Evolutionary conservation across 2,113 vertebrate species (phyloP).

Genomic region (Eurypyga helias): DNA sequence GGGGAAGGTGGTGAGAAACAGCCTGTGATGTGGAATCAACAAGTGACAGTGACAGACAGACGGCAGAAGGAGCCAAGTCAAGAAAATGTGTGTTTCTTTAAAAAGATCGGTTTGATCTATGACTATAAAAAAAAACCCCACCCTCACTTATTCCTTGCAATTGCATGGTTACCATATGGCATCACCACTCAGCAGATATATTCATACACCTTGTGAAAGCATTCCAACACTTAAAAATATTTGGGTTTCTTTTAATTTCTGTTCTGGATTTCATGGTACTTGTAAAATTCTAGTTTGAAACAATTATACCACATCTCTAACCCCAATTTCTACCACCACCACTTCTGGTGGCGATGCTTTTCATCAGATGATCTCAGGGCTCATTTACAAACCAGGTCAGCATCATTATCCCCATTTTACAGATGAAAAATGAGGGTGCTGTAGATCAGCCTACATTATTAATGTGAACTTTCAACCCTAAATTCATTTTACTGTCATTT

Average conservation of each 20-base stretch:
- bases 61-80: background rate
- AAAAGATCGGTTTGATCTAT: background rate
- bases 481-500: slow-evolving; percentile 63
- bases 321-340: background rate
- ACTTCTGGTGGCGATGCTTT: background rate
- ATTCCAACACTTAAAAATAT: background rate
- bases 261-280: background rate
- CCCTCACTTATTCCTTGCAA: background rate
- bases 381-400: slow-evolving; percentile 57
- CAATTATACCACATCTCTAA: background rate
- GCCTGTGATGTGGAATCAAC: accelerated
- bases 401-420: slow-evolving; percentile 47
- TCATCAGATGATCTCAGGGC: background rate
- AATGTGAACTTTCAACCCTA: slow-evolving; percentile 52
- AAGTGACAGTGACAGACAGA: background rate
- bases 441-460: slow-evolving; percentile 61
- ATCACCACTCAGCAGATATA: background rate
- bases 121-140: background rate
- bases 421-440: slow-evolving; percentile 57
- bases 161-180: background rate
- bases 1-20: background rate
- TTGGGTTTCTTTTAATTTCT: background rate
- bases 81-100: background rate
- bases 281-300: background rate
- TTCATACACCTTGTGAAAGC: background rate